A percentile compares a stretch with the other conserved stretches of the same genome.
These are phyloP conservation scores for Vanessa cardui DNA, from an alignment of 2,888 invertebrate genomes.

Conservation along the genomic window DNA sequence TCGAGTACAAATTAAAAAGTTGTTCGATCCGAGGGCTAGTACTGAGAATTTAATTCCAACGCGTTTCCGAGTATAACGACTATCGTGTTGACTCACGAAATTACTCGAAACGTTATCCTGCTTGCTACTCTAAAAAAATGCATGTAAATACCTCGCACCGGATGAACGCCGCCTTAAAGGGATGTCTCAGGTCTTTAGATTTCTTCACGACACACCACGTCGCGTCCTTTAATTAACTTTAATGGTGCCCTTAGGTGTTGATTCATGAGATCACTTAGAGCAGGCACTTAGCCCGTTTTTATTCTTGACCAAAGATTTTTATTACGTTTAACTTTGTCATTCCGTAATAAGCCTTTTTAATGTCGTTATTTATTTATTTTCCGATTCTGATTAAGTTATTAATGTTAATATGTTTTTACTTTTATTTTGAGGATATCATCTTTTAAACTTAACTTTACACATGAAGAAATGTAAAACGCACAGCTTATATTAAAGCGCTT, in stretches of 20 bases:
- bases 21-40: too few relatives aligned
- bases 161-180: conserved; percentile 32
- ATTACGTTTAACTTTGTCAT: neutral
- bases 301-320: neutral
- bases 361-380: too few relatives aligned
- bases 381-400: too few relatives aligned
- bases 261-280: conserved; percentile 22
- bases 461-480: too few relatives aligned
- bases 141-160: conserved; percentile 28
- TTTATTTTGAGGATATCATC: too few relatives aligned
- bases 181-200: conserved; percentile 10
- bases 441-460: too few relatives aligned
- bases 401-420: too few relatives aligned
- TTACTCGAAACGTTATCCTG: conserved; percentile 17
- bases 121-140: conserved; percentile 23
- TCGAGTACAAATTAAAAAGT: too few relatives aligned
- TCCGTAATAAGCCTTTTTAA: too few relatives aligned
- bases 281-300: neutral
- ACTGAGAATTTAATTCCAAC: neutral
- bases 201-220: conserved; percentile 25
- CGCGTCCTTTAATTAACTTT: conserved; percentile 24
- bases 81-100: conserved; percentile 25
- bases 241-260: conserved; percentile 25
- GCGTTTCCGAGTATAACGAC: conserved; percentile 24
- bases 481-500: too few relatives aligned